phyloP scores from a whole-genome alignment of 2,113 vertebrate species.

The Phrynocephalus versicolor region DNA sequence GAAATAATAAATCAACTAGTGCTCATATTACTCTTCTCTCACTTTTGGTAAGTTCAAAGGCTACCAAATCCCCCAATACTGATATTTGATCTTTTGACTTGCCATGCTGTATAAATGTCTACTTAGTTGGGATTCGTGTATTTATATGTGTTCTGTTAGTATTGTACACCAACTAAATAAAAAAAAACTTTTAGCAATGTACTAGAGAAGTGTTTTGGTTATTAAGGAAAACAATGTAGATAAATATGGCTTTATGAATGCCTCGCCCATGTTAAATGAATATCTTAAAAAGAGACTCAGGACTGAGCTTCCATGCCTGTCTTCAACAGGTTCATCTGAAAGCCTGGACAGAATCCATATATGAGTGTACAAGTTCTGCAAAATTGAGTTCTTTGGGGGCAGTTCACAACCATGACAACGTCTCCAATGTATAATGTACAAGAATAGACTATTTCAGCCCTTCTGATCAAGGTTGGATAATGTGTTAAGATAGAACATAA shows the following conservation, averaged over 20 bases:
- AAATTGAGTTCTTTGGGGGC: neutral
- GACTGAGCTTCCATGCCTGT: neutral
- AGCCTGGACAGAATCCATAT: neutral
- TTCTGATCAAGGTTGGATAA: neutral
- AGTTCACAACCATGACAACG: neutral
- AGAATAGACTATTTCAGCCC: neutral
- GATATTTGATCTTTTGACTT: slow-evolving; percentile 19
- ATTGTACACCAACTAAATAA: neutral
- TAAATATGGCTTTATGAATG: neutral
- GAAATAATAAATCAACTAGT: slow-evolving; percentile 27
- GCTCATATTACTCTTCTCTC: slow-evolving; percentile 22
- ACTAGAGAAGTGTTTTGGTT: neutral
- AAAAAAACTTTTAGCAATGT: neutral
- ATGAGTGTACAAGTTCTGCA: neutral
- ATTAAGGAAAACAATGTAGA: neutral
- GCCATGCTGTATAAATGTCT: slow-evolving; percentile 3
- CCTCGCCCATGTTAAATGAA: neutral
- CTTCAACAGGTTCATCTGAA: neutral
- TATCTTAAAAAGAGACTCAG: neutral
- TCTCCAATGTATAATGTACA: neutral
- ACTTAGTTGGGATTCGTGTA: neutral
- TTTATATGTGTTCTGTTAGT: neutral
- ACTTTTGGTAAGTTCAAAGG: slow-evolving; percentile 14
- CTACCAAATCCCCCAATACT: slow-evolving; percentile 2
- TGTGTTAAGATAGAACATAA: no score